A percentile compares a stretch with the other conserved stretches of the same genome.
phyloP scores from a whole-genome alignment of 2,888 invertebrate genomes.

The Disparrhopalites patrizii region DNA sequence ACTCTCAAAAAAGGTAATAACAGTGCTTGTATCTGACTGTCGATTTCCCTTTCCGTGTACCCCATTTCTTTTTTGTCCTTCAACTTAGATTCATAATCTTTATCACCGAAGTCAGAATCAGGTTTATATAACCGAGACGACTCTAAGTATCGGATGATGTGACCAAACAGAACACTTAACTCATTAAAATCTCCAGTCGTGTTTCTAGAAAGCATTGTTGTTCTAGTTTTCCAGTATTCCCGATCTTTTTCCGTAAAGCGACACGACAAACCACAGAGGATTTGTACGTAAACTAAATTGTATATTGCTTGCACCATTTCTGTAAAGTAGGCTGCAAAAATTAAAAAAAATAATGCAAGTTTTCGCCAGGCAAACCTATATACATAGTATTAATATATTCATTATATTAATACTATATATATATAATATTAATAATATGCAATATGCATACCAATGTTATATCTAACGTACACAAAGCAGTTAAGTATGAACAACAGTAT shows the following conservation, averaged over 20 bases:
- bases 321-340: slow-evolving; percentile 74
- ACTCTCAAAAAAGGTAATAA: slow-evolving; percentile 80
- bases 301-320: slow-evolving; percentile 82
- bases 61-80: slow-evolving; percentile 17
- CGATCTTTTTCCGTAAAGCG: slow-evolving; percentile 64
- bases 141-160: slow-evolving; percentile 56
- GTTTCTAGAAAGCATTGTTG: slow-evolving; percentile 33
- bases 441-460: too few species aligned
- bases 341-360: slow-evolving; percentile 15
- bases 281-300: slow-evolving; percentile 84
- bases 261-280: slow-evolving; percentile 73
- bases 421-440: too few species aligned
- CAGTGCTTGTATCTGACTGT: slow-evolving; percentile 65
- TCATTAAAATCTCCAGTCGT: slow-evolving; percentile 37
- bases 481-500: not conserved
- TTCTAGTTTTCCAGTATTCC: slow-evolving; percentile 50
- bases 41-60: slow-evolving; percentile 50
- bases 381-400: not conserved
- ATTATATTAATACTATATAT: too few species aligned
- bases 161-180: slow-evolving; percentile 49
- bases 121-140: slow-evolving; percentile 62
- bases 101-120: slow-evolving; percentile 53
- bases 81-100: slow-evolving; percentile 32
- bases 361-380: too few species aligned
- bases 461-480: not conserved